Conservation (phyloP, 2,113 vertebrate genomes). For the Theristicus caerulescens region DNA sequence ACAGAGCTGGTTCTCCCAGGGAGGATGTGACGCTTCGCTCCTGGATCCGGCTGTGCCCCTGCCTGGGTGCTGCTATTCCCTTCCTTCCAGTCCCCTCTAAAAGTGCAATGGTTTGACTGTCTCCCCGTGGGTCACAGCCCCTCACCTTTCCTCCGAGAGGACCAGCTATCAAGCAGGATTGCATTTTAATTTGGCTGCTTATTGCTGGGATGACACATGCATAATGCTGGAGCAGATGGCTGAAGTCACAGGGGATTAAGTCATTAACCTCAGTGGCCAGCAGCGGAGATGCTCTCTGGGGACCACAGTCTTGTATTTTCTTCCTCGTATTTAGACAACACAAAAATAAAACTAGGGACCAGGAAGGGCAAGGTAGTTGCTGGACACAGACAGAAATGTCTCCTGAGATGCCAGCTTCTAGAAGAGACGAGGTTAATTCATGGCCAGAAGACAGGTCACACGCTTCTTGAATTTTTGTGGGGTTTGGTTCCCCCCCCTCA, state of each 20-base stretch:
- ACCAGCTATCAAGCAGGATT: not conserved
- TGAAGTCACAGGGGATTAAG: not conserved
- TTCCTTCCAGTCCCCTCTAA: not conserved
- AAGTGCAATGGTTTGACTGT: rapidly evolving
- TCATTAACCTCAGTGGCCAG: slow-evolving; percentile 44
- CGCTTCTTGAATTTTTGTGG: not conserved
- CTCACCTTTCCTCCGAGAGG: not conserved
- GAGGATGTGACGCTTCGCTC: not conserved
- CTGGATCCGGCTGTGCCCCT: not conserved
- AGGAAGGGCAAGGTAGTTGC: not conserved
- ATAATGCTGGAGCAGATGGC: slow-evolving; percentile 33
- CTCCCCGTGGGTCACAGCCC: not conserved
- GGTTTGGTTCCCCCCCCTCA: rapidly evolving
- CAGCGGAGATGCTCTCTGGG: not conserved
- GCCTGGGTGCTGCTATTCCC: not conserved
- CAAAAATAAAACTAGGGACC: not conserved
- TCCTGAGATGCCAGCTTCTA: not conserved
- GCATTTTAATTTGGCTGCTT: not conserved
- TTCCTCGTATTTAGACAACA: not conserved
- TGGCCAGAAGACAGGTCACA: not conserved
- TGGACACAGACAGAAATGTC: not conserved
- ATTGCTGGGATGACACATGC: not conserved
- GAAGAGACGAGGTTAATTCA: not conserved
- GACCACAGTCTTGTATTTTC: not conserved
- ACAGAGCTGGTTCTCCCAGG: rapidly evolving